Evolutionary conservation across 92 coral and sea anemone species (phyloP), one percentile per base, ranked within the genome.

Genomic region (Anthopleura xanthogrammica): DNA sequence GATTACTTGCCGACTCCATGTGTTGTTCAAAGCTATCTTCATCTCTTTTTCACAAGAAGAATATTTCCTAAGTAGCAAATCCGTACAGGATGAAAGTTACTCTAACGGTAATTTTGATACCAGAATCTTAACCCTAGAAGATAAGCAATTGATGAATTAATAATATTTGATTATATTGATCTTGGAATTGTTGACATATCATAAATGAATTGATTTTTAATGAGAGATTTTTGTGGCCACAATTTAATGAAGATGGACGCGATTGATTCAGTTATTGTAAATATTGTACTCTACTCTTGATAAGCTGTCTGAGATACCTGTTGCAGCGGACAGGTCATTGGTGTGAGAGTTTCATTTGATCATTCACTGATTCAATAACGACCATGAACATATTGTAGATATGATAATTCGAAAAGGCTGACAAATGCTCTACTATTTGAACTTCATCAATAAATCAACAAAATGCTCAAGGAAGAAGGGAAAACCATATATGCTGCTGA

Each of bases 171-270:
- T 68, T 29, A 68, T 7, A 29, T n/a, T n/a, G 74, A 68, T 10
- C 42, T 68, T 36, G 74, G 42, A 9, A 29, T 36, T 68, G 74
- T 68, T 68, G 74, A 62, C 74, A 12, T 12, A 24, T 68, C 20
- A 29, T 24, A 68, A 68, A 42, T 68, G 41, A 68, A 68, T 68
- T 68, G 74, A 68, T 68, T 68, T 68, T 36, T 68, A 68, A 68
- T 36, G 74, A 68, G 42, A 23, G 74, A 8, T 24, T 68, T 68
- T 68, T 68, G 74, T 36, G 74, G 8, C 41, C 8, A 36, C 42
- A 68, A 8, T 68, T 8, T 68, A 68, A 68, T 68, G 16, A 68
- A 68, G 74, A 68, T 23, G 36, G 74, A 68, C 74, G 19, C 36
- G 9, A 16, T 5, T 68, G 74, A 36, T 68, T 23, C 42, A 29